phyloP scores from a whole-genome alignment of 2,113 vertebrate species.

The Epinephelus lanceolatus region DNA sequence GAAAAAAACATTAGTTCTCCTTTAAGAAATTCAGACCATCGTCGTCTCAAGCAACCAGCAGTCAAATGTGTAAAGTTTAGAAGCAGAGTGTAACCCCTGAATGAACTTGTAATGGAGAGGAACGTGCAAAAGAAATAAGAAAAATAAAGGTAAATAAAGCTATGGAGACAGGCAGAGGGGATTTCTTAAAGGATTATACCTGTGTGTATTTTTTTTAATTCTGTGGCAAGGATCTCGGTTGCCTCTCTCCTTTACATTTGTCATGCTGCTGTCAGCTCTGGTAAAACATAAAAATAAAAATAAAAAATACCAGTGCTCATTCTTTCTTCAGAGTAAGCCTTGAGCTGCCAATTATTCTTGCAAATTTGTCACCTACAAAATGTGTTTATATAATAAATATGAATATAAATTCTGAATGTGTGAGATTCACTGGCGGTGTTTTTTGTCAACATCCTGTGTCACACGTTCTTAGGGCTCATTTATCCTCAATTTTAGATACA shows the following conservation, averaged over 20 bases:
- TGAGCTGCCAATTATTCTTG: neutral
- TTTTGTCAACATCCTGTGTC: no score
- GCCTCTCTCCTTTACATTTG: neutral
- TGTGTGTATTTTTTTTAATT: neutral
- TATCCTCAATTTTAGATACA: no score
- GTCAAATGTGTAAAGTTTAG: neutral
- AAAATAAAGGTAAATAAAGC: neutral
- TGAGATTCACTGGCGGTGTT: no score
- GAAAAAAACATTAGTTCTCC: no score
- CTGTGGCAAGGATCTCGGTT: neutral
- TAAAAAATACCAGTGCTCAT: neutral
- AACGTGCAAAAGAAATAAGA: neutral
- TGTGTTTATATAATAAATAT: neutral
- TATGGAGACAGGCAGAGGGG: neutral
- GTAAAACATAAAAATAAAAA: neutral
- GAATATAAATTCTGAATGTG: no score
- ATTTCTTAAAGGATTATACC: constrained; percentile 10
- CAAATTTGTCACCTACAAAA: constrained; percentile 3
- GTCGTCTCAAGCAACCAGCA: neutral
- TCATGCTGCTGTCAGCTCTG: constrained; percentile 5
- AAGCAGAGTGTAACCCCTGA: neutral
- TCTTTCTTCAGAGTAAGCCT: neutral
- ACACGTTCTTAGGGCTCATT: no score
- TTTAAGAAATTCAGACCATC: neutral
- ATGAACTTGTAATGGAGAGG: neutral